Percentiles rank a stretch among this genome's conserved stretches.
These are phyloP conservation scores for Bergia sp. DNA, from an alignment of 92 coral and sea anemone species.

Conservation along the genomic window DNA sequence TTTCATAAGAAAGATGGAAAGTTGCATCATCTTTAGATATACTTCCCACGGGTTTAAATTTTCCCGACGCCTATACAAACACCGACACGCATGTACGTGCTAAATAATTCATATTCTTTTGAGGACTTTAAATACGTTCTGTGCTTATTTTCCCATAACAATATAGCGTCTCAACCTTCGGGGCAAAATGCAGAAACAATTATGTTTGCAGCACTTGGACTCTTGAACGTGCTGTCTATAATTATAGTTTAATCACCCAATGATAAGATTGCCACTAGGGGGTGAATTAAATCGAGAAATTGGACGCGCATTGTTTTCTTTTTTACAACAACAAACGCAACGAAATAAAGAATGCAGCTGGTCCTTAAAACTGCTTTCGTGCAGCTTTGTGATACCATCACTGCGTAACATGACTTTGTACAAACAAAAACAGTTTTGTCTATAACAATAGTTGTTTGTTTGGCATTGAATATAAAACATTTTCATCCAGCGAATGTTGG, in stretches of 20 bases:
- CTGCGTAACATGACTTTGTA: neutral
- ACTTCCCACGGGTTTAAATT: neutral
- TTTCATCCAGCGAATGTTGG: neutral
- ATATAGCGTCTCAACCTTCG: neutral
- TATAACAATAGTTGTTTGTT: neutral
- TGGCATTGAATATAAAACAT: neutral
- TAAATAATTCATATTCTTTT: neutral
- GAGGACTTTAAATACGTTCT: neutral
- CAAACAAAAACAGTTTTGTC: neutral
- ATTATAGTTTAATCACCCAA: slow-evolving; percentile 15
- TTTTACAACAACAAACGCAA: neutral
- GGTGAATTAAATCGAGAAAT: neutral
- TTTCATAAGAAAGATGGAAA: neutral
- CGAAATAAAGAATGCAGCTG: neutral
- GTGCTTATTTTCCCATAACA: neutral
- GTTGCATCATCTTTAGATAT: no score
- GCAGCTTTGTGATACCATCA: neutral
- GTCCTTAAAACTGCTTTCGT: neutral
- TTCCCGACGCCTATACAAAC: slow-evolving; percentile 1
- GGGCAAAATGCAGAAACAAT: slow-evolving; percentile 17
- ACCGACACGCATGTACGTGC: neutral
- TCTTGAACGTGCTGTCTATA: slow-evolving; percentile 1
- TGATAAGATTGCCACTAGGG: neutral
- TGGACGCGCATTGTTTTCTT: neutral
- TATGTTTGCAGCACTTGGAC: neutral